A percentile compares a stretch with the other conserved stretches of the same genome.
These are phyloP conservation scores for Pararge aegeria DNA, from an alignment of 1,140 invertebrate species.

Conservation along the genomic window DNA sequence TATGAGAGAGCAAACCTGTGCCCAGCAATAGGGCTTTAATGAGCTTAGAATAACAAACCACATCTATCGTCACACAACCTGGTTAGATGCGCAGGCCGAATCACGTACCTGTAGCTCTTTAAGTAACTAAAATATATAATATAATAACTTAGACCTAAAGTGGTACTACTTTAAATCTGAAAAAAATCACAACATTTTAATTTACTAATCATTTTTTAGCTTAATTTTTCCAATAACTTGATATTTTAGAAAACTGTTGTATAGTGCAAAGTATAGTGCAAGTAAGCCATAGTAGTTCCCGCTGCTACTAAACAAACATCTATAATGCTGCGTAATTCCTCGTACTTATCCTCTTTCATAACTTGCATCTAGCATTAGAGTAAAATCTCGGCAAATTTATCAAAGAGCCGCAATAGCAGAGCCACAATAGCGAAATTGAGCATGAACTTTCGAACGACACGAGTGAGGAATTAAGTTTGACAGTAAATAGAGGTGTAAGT, in stretches of 20 bases:
- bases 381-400: slow-evolving; percentile 35
- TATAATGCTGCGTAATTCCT: slow-evolving; percentile 10
- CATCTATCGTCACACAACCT: too few relatives aligned
- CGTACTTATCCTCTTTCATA: slow-evolving; percentile 21
- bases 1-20: too few relatives aligned
- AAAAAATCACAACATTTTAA: too few relatives aligned
- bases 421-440: slow-evolving; percentile 34
- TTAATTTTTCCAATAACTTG: neutral
- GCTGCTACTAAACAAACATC: slow-evolving; percentile 15
- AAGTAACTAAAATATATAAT: too few relatives aligned
- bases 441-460: slow-evolving; percentile 65
- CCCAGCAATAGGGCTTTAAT: too few relatives aligned
- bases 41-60: too few relatives aligned
- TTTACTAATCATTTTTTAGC: too few relatives aligned
- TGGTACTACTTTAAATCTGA: too few relatives aligned
- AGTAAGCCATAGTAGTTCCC: slow-evolving; percentile 5
- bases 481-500: slow-evolving; percentile 74
- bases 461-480: slow-evolving; percentile 72
- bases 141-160: too few relatives aligned
- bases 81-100: too few relatives aligned
- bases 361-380: slow-evolving; percentile 14
- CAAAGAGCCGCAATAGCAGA: slow-evolving; percentile 35
- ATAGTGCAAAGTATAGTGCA: slow-evolving; percentile 1
- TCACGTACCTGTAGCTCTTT: too few relatives aligned
- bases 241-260: neutral